phyloP scores from a whole-genome alignment of 2,797 vertebrate genomes.

The Nothura maculosa region DNA sequence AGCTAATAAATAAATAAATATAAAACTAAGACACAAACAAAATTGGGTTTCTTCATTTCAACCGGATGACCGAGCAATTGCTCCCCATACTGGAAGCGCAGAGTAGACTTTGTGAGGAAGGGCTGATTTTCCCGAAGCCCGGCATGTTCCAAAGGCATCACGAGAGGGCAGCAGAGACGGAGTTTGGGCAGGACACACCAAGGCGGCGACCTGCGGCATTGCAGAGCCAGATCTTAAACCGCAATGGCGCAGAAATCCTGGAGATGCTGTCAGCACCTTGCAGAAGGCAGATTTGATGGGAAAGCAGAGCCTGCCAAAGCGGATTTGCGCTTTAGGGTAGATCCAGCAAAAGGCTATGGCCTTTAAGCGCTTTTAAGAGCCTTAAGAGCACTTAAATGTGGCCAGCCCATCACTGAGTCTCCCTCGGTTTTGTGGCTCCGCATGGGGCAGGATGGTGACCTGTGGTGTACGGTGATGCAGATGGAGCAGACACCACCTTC shows the following conservation, averaged over 20 bases:
- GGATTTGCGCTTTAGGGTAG: accelerated
- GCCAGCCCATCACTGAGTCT: background rate
- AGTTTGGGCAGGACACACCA: background rate
- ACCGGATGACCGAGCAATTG: background rate
- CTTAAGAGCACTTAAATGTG: background rate
- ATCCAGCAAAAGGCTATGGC: background rate
- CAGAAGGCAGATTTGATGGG: background rate
- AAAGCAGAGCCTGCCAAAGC: background rate
- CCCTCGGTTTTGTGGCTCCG: background rate
- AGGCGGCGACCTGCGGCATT: accelerated
- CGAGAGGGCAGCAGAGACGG: conserved; percentile 69
- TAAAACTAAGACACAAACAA: background rate
- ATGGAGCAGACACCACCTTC: background rate
- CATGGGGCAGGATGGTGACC: accelerated
- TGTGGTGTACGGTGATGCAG: background rate
- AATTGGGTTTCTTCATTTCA: background rate
- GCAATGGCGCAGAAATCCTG: accelerated
- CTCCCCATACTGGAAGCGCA: background rate
- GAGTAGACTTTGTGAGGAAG: background rate
- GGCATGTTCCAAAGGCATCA: background rate
- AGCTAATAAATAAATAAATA: background rate
- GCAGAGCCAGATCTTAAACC: accelerated
- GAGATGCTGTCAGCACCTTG: background rate
- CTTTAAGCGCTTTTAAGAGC: no score
- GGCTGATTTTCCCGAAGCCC: background rate